These are phyloP conservation scores for Moxostoma hubbsi DNA, from an alignment of 2,797 vertebrate species.

Conservation along the genomic window DNA sequence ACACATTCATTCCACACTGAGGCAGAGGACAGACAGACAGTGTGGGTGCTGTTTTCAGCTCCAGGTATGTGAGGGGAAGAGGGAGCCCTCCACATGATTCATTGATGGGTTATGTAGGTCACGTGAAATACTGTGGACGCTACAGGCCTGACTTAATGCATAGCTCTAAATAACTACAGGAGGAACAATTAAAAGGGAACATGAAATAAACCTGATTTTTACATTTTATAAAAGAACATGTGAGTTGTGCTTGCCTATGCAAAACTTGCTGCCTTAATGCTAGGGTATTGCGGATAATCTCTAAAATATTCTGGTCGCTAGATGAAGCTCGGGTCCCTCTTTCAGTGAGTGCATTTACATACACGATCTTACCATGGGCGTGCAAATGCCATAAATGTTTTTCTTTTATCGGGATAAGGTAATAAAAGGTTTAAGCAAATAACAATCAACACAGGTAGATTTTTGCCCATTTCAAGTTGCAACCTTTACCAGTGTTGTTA, in stretches of 20 bases:
- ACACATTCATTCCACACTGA: conserved; percentile 48
- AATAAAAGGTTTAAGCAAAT: too few relatives aligned
- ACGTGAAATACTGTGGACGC: not conserved
- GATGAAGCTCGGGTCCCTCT: not conserved
- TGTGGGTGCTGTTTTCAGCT: conserved; percentile 37
- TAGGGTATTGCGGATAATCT: too few relatives aligned
- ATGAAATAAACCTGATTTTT: not conserved
- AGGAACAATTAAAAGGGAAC: not conserved
- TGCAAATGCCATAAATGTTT: too few relatives aligned
- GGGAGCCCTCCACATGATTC: not conserved
- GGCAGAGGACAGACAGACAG: conserved; percentile 31
- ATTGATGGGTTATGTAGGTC: conserved; percentile 59
- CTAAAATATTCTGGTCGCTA: too few relatives aligned
- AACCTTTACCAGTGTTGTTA: too few relatives aligned
- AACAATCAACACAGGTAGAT: too few relatives aligned
- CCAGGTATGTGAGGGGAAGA: conserved; percentile 5
- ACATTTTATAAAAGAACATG: too few relatives aligned
- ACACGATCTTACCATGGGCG: too few relatives aligned
- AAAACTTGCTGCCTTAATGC: too few relatives aligned
- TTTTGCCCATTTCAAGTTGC: too few relatives aligned
- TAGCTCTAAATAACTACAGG: not conserved
- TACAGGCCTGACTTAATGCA: not conserved
- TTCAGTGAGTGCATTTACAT: not conserved
- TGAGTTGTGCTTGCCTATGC: too few relatives aligned
- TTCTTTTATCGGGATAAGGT: too few relatives aligned